Evolutionary conservation across 2,797 vertebrate species (phyloP), one percentile per base, ranked within the genome.

Genomic region (Cynodonichthys magdalenae): DNA sequence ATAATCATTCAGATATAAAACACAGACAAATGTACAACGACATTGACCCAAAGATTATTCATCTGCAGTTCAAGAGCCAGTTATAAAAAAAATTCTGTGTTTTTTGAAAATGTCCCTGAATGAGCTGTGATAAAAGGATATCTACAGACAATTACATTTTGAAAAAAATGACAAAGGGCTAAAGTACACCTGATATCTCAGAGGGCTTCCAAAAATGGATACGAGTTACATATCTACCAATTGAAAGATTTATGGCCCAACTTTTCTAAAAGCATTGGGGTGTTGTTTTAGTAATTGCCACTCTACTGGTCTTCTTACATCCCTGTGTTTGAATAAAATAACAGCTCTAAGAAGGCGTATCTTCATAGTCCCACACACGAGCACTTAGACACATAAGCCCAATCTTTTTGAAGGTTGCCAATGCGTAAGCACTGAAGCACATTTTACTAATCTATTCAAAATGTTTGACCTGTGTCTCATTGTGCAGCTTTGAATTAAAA

Each of bases 241-340:
- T 68, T 79, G 14, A 82, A 80, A 77, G 18, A 80, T 77, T 69
- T 39, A 80, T 59, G 44, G 51, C 49, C 5, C 42, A 17, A 41
- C 59, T 36, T 52, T 68, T 71, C 65, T 55, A 63, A 77, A 83
- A 72, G 58, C 60, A 53, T 59, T 49, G 17, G 44, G 50, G 41
- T 66, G 61, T 41, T 59, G 29, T 66, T 50, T 54, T 24, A 60
- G 50, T 67, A 44, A 72, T 70, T 31, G 60, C 57, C 53, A 42
- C 45, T 20, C 51, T 28, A 56, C 55, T 59, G 24, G 18, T 46
- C 52, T 71, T 64, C 55, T 46, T 61, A 63, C 72, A 24, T 60
- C 51, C 15, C 24, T 55, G 61, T 69, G 57, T 59, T 61, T 66
- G 19, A 53, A 60, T 74, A 28, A 64, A 78, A 77, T 71, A 63